Base-by-base conservation (phyloP, 1,140 invertebrate genomes). In the Alviniconcha marisindica region DNA sequence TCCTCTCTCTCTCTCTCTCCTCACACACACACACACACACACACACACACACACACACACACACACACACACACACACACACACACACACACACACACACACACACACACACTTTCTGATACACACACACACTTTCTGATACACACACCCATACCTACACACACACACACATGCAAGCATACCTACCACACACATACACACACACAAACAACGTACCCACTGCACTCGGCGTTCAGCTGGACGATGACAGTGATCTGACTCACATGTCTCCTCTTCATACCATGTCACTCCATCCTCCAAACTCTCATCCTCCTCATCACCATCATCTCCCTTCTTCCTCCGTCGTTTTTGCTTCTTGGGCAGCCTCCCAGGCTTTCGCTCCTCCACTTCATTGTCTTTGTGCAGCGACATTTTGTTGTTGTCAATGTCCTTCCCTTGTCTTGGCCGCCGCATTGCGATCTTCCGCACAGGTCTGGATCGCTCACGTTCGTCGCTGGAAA, bases 241-340 rank as follows among this genome's bases (percentile, higher is more conserved):
- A 42, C 85, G 40, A 81, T 81, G 84, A 83, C 90, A 90, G 77
- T 86, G 84, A 21, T 66, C 77, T 18, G 90, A 84, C 18, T 86
- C 86, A 86, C 90, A 90, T 18, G 85, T 88, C 38, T 89, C 90
- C 54, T 87, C 88, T 31, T 90, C 90, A 51, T 89, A 90, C 87
- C 87, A 90, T 69, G 85, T 83, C 2, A 89, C 87, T 14, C 88
- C 88, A 18, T 88, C 88, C 69, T 87, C 88, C 54, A 84, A 78
- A n/a, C 84, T 73, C 24, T 81, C 80, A 24, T 77, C 63, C 40
- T 51, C 74, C 1, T 80, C 78, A 82, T 89, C 77, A 48, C 86
- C 77, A 36, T 85, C 77, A 42, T 83, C 77, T 33, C 73, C 66
- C n/a, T 71, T 28, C 66, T 54, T 60, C 14, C 51, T 56, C 33